A percentile compares a stretch with the other conserved stretches of the same genome.
Evolutionary conservation across 2,797 vertebrate species (phyloP).

Genomic region (Hoplostethus atlanticus): DNA sequence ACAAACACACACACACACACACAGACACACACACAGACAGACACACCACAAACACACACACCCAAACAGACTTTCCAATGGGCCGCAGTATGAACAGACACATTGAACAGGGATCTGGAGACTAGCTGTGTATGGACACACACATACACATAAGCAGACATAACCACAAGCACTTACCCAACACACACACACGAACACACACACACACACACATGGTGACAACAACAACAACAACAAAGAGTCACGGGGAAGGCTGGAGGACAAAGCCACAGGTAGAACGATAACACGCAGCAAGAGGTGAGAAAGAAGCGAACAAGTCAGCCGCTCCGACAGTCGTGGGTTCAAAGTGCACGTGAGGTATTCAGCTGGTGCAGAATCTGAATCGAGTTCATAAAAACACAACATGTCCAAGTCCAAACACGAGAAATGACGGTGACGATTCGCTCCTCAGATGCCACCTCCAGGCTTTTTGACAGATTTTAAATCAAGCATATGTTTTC

Average conservation of each 20-base stretch:
- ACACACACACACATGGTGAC: conserved; percentile 11
- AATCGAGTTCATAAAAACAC: conserved; percentile 6
- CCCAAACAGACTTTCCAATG: too few relatives aligned
- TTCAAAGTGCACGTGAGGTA: neutral
- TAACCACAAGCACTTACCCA: too few relatives aligned
- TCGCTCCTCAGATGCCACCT: conserved; percentile 52
- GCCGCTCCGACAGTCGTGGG: neutral
- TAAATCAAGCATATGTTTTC: conserved; percentile 85
- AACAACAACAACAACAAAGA: conserved; percentile 34
- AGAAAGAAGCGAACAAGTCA: neutral
- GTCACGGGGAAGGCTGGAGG: neutral
- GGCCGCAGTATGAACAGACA: too few relatives aligned
- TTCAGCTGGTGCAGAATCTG: neutral
- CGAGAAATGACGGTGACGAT: conserved; percentile 56
- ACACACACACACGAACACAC: neutral
- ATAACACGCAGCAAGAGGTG: neutral
- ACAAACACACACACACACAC: neutral
- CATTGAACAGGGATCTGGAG: too few relatives aligned
- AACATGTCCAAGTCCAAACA: conserved; percentile 18
- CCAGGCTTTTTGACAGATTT: conserved; percentile 77
- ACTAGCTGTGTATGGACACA: too few relatives aligned
- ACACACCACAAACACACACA: neutral
- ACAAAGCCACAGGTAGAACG: conserved; percentile 35
- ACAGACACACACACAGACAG: neutral
- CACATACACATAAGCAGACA: neutral